Evolutionary conservation across 2,888 invertebrate genomes (phyloP), one percentile per base, ranked within the genome.

Genomic region (Polydrusus tereticollis): DNA sequence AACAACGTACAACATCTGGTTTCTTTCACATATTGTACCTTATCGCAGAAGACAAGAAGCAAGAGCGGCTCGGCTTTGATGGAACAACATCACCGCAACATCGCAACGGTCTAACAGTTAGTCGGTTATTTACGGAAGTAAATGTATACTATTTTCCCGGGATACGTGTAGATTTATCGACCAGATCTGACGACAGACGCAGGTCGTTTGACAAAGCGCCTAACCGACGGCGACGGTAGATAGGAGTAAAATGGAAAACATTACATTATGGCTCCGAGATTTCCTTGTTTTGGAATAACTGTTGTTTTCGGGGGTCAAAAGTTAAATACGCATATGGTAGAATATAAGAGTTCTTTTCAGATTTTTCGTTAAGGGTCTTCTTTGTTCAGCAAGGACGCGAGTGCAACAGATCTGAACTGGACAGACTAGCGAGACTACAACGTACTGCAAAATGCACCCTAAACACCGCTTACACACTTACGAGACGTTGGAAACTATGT

Each of bases 111-210:
- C 63, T 55, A 62, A 69, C 62, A 69, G 69, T 69, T 67, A 67
- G 41, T 12, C 55, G 62, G 69, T 63, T 69, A 55, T 62, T 69
- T 69, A 69, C 62, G 69, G 69, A 69, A 69, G 69, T 69, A 69
- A 69, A 60, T 29, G 62, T 36, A 18, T n/a, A 69, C 63, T 7
- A 33, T 69, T 57, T 69, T 69, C 69, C 58, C n/a, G 63, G 58
- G 69, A 69, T 62, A 52, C 43, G 21, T 29, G 69, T 55, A 69
- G 69, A 69, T 69, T 69, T 69, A 69, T 69, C 36, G 63, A 14
- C 58, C 23, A 64, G 69, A 69, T 69, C 47, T 47, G 45, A 64
- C 36, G 43, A 64, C 18, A 69, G 58, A 62, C 69, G 38, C 55
- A 58, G 64, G 57, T 16, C 23, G 57, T 26, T 50, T 63, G 16